A percentile compares a stretch with the other conserved stretches of the same genome.
These are phyloP conservation scores for Tiphia femorata DNA, from an alignment of 2,888 invertebrate species.

Conservation along the genomic window DNA sequence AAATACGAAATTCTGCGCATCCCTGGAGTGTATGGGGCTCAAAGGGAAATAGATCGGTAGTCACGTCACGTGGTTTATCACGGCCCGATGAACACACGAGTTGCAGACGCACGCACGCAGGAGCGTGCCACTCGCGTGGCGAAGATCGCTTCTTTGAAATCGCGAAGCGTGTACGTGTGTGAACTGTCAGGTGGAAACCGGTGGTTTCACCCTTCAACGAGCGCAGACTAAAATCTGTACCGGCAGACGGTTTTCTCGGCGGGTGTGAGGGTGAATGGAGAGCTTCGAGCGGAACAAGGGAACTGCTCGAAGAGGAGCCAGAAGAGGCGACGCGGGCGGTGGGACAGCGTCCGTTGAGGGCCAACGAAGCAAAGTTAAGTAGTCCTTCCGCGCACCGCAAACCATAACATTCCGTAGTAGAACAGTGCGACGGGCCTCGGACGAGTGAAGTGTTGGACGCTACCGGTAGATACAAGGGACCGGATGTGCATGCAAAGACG, in stretches of 20 bases:
- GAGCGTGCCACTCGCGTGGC: too few relatives aligned
- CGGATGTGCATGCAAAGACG: slow-evolving; percentile 17
- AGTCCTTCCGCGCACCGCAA: slow-evolving; percentile 26
- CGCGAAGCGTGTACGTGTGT: not conserved
- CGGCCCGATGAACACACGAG: too few relatives aligned
- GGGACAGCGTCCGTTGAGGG: slow-evolving; percentile 15
- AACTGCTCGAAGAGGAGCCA: not conserved
- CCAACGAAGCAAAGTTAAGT: slow-evolving; percentile 35
- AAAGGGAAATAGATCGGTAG: too few relatives aligned
- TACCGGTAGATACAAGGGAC: not conserved
- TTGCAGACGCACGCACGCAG: too few relatives aligned
- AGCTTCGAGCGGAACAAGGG: slow-evolving; percentile 11
- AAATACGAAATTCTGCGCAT: too few relatives aligned
- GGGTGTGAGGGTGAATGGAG: slow-evolving; percentile 22
- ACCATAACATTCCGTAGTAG: slow-evolving; percentile 28
- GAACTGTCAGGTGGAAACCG: too few relatives aligned
- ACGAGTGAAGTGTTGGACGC: slow-evolving; percentile 13
- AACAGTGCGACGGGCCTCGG: slow-evolving; percentile 6
- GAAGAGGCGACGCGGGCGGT: not conserved
- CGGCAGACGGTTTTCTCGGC: slow-evolving; percentile 4
- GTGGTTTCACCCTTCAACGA: slow-evolving; percentile 2
- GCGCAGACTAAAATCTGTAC: not conserved
- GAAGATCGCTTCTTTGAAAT: not conserved
- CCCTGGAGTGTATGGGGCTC: too few relatives aligned
- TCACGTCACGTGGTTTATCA: too few relatives aligned